phyloP scores from a whole-genome alignment of 2,888 invertebrate genomes.

The Osedax fenrisi region DNA sequence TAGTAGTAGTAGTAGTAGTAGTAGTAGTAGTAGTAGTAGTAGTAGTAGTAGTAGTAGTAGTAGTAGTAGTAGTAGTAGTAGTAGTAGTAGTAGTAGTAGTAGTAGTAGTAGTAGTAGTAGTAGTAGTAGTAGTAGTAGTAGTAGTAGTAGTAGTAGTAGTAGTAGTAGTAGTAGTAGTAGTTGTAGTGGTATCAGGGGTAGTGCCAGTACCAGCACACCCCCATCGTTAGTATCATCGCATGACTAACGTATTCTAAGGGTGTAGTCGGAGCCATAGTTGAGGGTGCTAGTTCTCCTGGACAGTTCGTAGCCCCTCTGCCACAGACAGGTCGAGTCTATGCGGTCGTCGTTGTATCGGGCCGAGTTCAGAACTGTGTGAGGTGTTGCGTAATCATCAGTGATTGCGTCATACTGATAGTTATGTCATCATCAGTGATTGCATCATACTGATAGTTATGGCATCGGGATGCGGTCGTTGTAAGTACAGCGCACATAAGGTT shows the following conservation, averaged over 20 bases:
- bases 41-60: neutral
- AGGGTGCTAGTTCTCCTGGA: slow-evolving; percentile 33
- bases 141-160: neutral
- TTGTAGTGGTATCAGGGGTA: too few relatives aligned
- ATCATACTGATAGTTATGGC: too few relatives aligned
- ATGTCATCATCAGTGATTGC: too few relatives aligned
- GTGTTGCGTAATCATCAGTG: too few relatives aligned
- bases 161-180: neutral
- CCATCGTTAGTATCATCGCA: too few relatives aligned
- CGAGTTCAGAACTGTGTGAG: slow-evolving; percentile 39
- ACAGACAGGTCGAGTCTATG: slow-evolving; percentile 41
- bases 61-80: neutral
- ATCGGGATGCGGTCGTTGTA: too few relatives aligned
- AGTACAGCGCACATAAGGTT: too few relatives aligned
- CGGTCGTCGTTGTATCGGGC: slow-evolving; percentile 31
- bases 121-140: neutral
- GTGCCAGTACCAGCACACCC: too few relatives aligned
- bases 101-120: neutral
- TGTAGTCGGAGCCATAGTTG: slow-evolving; percentile 36
- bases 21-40: neutral
- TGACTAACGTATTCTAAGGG: slow-evolving; percentile 43
- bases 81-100: neutral
- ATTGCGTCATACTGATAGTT: too few relatives aligned
- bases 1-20: neutral
- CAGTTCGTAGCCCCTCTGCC: slow-evolving; percentile 38